Evolutionary conservation across 1,140 invertebrate species (phyloP).

Genomic region (Conus betulinus): DNA sequence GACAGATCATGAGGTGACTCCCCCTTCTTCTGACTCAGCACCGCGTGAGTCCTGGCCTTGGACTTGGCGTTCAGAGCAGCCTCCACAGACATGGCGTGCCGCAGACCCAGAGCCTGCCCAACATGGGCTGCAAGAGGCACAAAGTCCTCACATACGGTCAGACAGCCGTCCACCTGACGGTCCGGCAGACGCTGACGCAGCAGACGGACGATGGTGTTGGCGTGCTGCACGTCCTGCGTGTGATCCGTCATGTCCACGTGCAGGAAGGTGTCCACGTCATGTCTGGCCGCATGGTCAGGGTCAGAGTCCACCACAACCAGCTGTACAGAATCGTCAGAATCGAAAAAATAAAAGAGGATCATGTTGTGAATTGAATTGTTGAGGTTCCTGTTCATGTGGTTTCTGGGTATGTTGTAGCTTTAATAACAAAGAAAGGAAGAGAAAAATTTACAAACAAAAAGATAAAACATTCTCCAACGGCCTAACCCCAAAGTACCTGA

Average conservation of each 20-base stretch:
- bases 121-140: constrained; percentile 32
- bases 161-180: constrained; percentile 33
- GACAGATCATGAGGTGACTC: constrained; percentile 55
- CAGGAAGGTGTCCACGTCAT: constrained; percentile 37
- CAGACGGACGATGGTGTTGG: constrained; percentile 25
- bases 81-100: neutral
- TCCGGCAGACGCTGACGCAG: neutral
- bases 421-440: no score
- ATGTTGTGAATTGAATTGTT: no score
- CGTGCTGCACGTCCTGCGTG: constrained; percentile 39
- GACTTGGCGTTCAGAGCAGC: constrained; percentile 54
- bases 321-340: constrained; percentile 31
- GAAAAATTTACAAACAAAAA: no score
- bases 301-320: constrained; percentile 55
- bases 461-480: no score
- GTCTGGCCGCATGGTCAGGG: constrained; percentile 11
- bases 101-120: constrained; percentile 3
- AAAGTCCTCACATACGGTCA: constrained; percentile 43
- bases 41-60: constrained; percentile 52
- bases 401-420: no score
- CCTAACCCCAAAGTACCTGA: no score
- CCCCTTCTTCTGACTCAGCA: constrained; percentile 25
- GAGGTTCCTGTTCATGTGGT: no score
- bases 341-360: no score
- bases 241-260: constrained; percentile 43